Conservation (phyloP, 2,888 invertebrate species). For the Graphium colonna region DNA sequence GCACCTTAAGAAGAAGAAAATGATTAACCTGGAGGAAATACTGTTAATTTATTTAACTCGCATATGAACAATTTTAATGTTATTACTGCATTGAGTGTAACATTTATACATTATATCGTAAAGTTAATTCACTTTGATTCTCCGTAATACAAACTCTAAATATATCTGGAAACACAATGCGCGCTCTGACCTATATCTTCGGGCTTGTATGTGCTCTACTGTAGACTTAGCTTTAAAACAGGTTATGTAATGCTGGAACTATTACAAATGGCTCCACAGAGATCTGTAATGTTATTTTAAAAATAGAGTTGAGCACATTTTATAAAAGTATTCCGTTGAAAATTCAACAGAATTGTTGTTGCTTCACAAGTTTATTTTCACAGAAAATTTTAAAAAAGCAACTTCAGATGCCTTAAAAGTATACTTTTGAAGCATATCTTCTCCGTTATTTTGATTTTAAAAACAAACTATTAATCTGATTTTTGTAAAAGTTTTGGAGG, state of each 20-base stretch:
- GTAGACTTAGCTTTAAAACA: background rate
- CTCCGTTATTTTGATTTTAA: too few species aligned
- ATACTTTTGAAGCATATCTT: too few species aligned
- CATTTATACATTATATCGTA: background rate
- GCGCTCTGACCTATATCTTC: background rate
- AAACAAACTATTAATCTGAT: too few species aligned
- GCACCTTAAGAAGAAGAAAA: too few species aligned
- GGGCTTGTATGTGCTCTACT: background rate
- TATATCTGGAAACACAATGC: background rate
- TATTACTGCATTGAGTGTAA: background rate
- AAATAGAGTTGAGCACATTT: background rate
- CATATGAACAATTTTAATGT: too few species aligned
- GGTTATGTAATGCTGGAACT: background rate
- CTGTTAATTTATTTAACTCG: too few species aligned
- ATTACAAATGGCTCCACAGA: background rate
- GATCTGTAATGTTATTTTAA: background rate
- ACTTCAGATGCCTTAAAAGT: too few species aligned
- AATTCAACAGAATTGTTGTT: too few species aligned
- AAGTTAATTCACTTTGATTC: background rate
- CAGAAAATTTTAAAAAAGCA: too few species aligned
- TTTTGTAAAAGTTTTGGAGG: too few species aligned
- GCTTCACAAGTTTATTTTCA: too few species aligned
- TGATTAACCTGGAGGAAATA: too few species aligned
- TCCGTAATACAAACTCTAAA: background rate
- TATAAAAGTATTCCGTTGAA: background rate